These are phyloP conservation scores for Zaprionus bogoriensis DNA, from an alignment of 2,888 invertebrate species.

Conservation along the genomic window DNA sequence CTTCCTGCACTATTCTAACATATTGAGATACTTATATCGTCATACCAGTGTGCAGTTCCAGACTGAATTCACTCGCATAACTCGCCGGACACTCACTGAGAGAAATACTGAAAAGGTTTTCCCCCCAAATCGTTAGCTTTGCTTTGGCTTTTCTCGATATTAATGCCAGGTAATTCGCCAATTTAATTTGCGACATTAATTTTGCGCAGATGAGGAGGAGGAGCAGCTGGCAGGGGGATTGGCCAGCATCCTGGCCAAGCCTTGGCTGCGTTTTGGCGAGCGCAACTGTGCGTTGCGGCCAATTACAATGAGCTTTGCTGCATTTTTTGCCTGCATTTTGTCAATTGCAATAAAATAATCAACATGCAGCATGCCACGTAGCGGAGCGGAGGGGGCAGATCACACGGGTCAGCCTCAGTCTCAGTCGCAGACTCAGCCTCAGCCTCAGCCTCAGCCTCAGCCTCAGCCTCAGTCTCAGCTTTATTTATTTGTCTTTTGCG, in stretches of 20 bases:
- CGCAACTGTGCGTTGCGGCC: slow-evolving; percentile 57
- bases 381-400: background rate
- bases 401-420: background rate
- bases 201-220: slow-evolving; percentile 13
- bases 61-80: slow-evolving; percentile 18
- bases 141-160: slow-evolving; percentile 26
- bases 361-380: slow-evolving; percentile 40
- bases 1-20: background rate
- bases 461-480: slow-evolving; percentile 1
- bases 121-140: slow-evolving; percentile 18
- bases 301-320: slow-evolving; percentile 63
- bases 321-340: slow-evolving; percentile 56
- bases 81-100: slow-evolving; percentile 6
- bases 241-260: background rate
- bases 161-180: slow-evolving; percentile 62
- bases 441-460: too few species aligned
- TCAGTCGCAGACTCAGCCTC: background rate
- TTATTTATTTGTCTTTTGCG: slow-evolving; percentile 36
- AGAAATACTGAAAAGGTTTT: slow-evolving; percentile 1
- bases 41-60: slow-evolving; percentile 15
- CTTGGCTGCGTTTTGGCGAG: slow-evolving; percentile 47
- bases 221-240: background rate
- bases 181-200: slow-evolving; percentile 67
- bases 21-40: background rate
- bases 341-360: slow-evolving; percentile 79